phyloP scores from a whole-genome alignment of 2,113 vertebrate genomes.

The Rutilus rutilus region DNA sequence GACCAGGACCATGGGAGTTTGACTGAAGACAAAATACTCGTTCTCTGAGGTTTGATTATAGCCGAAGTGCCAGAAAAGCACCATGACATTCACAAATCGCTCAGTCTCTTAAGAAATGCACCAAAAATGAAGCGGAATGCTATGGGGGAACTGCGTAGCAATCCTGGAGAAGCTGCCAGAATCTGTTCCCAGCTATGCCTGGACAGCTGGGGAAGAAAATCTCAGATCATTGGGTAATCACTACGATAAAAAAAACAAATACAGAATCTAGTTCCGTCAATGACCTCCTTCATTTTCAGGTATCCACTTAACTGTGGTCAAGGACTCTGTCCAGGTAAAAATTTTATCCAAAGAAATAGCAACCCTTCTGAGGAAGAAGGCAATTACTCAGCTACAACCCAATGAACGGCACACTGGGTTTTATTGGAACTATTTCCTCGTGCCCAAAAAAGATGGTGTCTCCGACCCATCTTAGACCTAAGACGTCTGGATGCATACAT shows the following conservation, averaged over 20 bases:
- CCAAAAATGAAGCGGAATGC: not conserved
- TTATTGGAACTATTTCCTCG: not conserved
- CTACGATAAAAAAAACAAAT: not conserved
- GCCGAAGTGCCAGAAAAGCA: too few relatives aligned
- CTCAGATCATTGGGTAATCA: not conserved
- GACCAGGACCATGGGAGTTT: not conserved
- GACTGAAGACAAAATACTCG: not conserved
- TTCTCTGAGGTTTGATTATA: not conserved
- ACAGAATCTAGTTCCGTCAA: not conserved
- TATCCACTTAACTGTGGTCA: not conserved
- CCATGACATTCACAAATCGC: not conserved
- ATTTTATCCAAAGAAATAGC: not conserved
- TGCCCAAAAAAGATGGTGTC: not conserved
- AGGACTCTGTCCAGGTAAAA: not conserved
- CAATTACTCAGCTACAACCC: not conserved
- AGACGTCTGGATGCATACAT: too few relatives aligned
- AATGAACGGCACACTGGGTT: not conserved
- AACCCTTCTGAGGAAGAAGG: not conserved
- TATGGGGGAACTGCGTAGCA: not conserved
- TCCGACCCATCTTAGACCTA: too few relatives aligned
- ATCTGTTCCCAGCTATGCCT: not conserved
- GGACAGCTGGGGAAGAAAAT: not conserved
- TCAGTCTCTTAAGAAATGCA: not conserved
- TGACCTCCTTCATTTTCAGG: not conserved
- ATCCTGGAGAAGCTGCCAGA: not conserved